phyloP scores from a whole-genome alignment of 2,888 invertebrate species.

The Griposia aprilina region DNA sequence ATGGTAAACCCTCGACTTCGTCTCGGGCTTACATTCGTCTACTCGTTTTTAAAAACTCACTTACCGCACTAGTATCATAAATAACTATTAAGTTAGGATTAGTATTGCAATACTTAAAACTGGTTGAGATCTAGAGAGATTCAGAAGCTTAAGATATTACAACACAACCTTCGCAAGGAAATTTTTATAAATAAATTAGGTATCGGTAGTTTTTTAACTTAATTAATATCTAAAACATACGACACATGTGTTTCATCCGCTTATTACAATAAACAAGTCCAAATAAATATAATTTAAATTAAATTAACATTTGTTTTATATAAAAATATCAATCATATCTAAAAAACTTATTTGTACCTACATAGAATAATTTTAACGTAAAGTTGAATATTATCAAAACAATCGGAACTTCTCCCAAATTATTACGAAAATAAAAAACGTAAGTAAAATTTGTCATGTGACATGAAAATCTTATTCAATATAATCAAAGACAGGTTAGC shows the following conservation, averaged over 20 bases:
- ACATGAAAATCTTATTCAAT: slow-evolving; percentile 54
- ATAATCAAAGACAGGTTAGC: slow-evolving; percentile 52
- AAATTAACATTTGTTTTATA: slow-evolving; percentile 47
- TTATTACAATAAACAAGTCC: slow-evolving; percentile 31
- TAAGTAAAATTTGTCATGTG: slow-evolving; percentile 36
- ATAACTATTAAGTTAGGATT: slow-evolving; percentile 8
- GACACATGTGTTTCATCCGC: slow-evolving; percentile 44
- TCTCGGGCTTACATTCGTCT: no score
- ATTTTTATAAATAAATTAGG: slow-evolving; percentile 38
- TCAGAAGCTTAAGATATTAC: slow-evolving; percentile 47
- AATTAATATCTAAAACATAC: slow-evolving; percentile 39
- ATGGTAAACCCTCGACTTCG: no score
- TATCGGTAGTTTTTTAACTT: slow-evolving; percentile 26
- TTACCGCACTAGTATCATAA: no score
- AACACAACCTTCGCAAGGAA: slow-evolving; percentile 54
- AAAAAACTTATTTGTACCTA: slow-evolving; percentile 44
- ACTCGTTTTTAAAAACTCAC: no score
- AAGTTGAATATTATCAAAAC: slow-evolving; percentile 53
- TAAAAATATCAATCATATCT: slow-evolving; percentile 37
- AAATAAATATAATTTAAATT: slow-evolving; percentile 52
- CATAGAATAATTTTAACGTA: slow-evolving; percentile 46
- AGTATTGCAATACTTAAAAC: slow-evolving; percentile 28
- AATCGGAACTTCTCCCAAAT: slow-evolving; percentile 23
- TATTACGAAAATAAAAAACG: slow-evolving; percentile 29
- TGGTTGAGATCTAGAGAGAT: slow-evolving; percentile 30